Evolutionary conservation across 2,797 vertebrate genomes (phyloP).

Genomic region (Garrulus glandarius): DNA sequence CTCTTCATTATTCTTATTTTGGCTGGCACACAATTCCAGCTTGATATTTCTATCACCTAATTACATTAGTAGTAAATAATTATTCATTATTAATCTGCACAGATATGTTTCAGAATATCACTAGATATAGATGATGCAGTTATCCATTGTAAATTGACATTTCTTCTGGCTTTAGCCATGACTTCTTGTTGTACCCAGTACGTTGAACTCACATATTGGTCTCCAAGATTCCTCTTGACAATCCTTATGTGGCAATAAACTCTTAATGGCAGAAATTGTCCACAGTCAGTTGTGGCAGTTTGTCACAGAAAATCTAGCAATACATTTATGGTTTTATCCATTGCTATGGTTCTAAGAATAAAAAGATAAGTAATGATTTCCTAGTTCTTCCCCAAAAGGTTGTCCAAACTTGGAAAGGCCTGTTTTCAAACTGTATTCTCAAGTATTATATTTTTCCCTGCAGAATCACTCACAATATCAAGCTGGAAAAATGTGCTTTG

Average conservation of each 20-base stretch:
- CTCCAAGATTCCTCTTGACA: background rate
- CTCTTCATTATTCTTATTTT: background rate
- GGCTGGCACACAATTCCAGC: background rate
- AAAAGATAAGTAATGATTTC: background rate
- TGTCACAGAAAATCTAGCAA: background rate
- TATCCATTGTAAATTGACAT: background rate
- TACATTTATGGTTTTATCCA: background rate
- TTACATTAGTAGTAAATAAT: background rate
- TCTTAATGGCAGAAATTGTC: background rate
- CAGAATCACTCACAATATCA: background rate
- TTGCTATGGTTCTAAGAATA: background rate
- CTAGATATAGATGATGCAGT: background rate
- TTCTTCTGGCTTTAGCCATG: background rate
- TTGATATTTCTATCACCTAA: background rate
- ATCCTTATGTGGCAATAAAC: accelerated
- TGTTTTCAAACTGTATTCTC: background rate
- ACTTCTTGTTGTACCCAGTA: background rate
- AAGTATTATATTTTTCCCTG: background rate
- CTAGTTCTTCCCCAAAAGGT: background rate
- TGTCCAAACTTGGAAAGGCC: background rate
- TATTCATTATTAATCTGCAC: background rate
- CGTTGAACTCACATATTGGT: background rate
- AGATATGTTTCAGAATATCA: background rate
- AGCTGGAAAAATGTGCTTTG: background rate
- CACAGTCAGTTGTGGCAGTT: background rate